Conservation (phyloP, 2,888 invertebrate species). For the Charanyca ferruginea region DNA sequence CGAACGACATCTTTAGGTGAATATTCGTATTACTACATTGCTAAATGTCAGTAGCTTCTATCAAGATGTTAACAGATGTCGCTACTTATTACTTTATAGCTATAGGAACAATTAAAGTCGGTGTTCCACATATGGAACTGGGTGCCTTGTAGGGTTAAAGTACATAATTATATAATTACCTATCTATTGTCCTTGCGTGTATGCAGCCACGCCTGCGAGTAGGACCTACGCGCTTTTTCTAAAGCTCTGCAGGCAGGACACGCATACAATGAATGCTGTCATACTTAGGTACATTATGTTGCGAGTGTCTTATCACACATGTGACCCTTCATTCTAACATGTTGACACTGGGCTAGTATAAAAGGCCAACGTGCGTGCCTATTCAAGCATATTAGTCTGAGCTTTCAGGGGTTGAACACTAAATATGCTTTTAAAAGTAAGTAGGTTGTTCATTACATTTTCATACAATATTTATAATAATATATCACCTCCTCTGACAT, state of each 20-base stretch:
- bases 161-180: background rate
- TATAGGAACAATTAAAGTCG: too few species aligned
- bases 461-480: background rate
- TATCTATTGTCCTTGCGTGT: slow-evolving; percentile 64
- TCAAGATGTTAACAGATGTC: too few species aligned
- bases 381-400: slow-evolving; percentile 75
- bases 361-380: slow-evolving; percentile 74
- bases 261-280: slow-evolving; percentile 70
- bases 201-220: slow-evolving; percentile 58
- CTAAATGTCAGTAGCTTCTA: too few species aligned
- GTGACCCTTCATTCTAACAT: slow-evolving; percentile 72
- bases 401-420: slow-evolving; percentile 75
- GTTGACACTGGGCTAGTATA: slow-evolving; percentile 77
- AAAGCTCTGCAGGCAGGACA: slow-evolving; percentile 48
- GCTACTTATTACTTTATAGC: too few species aligned
- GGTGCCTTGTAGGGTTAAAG: too few species aligned
- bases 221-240: slow-evolving; percentile 50
- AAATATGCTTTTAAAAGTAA: slow-evolving; percentile 85
- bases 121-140: too few species aligned
- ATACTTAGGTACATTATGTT: slow-evolving; percentile 68
- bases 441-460: slow-evolving; percentile 54
- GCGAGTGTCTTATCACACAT: slow-evolving; percentile 74
- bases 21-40: too few species aligned
- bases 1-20: too few species aligned
- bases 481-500: background rate